Evolutionary conservation across 2,113 vertebrate genomes (phyloP).

Genomic region (Struthio camelus): DNA sequence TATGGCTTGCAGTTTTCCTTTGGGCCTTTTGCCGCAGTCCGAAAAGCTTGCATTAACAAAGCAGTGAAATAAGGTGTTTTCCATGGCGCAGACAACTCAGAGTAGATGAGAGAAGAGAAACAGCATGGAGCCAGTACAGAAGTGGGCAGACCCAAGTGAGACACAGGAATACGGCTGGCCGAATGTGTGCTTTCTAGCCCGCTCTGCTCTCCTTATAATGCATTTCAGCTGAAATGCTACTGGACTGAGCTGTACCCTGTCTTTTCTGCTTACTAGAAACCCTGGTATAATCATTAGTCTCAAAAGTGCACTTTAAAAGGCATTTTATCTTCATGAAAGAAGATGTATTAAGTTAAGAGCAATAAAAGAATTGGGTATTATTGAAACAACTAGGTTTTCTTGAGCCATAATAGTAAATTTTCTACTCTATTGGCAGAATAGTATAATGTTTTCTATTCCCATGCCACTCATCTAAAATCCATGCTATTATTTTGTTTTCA

Average conservation of each 20-base stretch:
- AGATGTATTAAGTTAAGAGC: slow-evolving; percentile 40
- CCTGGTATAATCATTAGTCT: background rate
- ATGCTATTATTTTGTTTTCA: background rate
- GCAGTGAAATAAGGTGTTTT: rapidly evolving
- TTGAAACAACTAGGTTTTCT: slow-evolving; percentile 9
- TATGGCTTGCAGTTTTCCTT: background rate
- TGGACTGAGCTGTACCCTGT: background rate
- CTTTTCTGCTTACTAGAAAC: background rate
- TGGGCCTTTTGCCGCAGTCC: background rate
- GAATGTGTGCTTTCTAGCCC: background rate
- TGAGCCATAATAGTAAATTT: slow-evolving; percentile 43
- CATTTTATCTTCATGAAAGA: slow-evolving; percentile 53
- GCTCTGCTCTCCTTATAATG: background rate
- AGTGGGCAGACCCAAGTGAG: background rate
- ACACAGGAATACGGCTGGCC: background rate
- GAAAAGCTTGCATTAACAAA: rapidly evolving
- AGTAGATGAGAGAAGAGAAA: background rate
- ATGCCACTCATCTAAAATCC: background rate
- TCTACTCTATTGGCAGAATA: background rate
- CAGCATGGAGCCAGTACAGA: background rate
- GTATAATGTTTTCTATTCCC: background rate
- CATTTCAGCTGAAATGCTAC: background rate
- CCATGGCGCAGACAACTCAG: background rate
- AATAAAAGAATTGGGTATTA: background rate
- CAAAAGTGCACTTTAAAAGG: slow-evolving; percentile 25